Conservation (phyloP, 2,888 invertebrate genomes). For the Torymus aiolomorphi region DNA sequence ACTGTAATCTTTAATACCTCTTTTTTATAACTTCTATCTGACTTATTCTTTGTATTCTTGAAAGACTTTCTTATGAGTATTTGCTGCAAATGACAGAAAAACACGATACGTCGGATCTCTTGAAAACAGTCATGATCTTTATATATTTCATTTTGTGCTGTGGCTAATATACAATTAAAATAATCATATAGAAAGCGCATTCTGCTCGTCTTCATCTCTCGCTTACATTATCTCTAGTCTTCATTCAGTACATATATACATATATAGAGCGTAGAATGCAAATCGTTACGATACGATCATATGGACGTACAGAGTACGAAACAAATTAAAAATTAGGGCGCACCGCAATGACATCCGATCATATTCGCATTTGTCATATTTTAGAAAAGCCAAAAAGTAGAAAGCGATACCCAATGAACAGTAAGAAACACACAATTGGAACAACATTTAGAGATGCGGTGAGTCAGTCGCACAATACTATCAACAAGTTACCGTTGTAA, state of each 20-base stretch:
- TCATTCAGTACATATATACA: slow-evolving; percentile 32
- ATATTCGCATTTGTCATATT: slow-evolving; percentile 74
- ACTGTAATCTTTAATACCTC: no score
- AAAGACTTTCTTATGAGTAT: no score
- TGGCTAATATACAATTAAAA: slow-evolving; percentile 1
- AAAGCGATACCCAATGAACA: slow-evolving; percentile 74
- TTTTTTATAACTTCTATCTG: neutral
- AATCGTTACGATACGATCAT: neutral
- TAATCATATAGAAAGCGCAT: slow-evolving; percentile 31
- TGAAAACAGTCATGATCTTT: slow-evolving; percentile 1
- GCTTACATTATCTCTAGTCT: slow-evolving; percentile 33
- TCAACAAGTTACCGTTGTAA: slow-evolving; percentile 72
- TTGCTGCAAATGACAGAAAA: neutral
- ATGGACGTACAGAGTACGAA: slow-evolving; percentile 9
- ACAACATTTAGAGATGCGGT: slow-evolving; percentile 76
- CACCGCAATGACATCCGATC: slow-evolving; percentile 67
- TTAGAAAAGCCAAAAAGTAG: slow-evolving; percentile 76
- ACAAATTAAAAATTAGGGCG: slow-evolving; percentile 47
- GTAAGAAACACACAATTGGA: slow-evolving; percentile 75
- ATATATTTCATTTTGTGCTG: slow-evolving; percentile 34
- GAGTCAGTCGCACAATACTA: slow-evolving; percentile 74
- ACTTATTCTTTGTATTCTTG: neutral
- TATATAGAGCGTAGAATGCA: slow-evolving; percentile 37
- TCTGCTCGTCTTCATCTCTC: slow-evolving; percentile 47
- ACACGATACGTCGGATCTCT: slow-evolving; percentile 28